phyloP scores from a whole-genome alignment of 2,797 vertebrate species.

The Rhyacichthys aspro region DNA sequence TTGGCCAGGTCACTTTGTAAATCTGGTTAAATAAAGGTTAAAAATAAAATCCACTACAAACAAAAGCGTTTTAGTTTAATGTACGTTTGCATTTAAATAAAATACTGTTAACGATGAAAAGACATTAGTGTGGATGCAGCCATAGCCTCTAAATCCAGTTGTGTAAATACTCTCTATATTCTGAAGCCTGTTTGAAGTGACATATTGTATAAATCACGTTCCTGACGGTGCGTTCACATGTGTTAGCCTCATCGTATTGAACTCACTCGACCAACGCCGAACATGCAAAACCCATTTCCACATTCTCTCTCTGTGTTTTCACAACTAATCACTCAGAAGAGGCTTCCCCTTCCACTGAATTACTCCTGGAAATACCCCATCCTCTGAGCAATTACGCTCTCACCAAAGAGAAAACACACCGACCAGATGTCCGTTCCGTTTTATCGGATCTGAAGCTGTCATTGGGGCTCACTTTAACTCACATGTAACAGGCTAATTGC shows the following conservation, averaged over 20 bases:
- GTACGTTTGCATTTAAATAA: no score
- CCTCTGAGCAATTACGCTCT: slow-evolving; percentile 38
- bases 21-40: no score
- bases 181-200: slow-evolving; percentile 18
- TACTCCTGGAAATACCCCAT: slow-evolving; percentile 49
- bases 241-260: slow-evolving; percentile 44
- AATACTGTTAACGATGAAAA: no score
- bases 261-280: slow-evolving; percentile 25
- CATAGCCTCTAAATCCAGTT: slow-evolving; percentile 12
- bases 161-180: slow-evolving; percentile 20
- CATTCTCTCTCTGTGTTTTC: slow-evolving; percentile 29
- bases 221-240: slow-evolving; percentile 34
- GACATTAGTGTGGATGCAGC: no score
- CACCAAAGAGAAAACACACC: slow-evolving; percentile 46
- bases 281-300: slow-evolving; percentile 45
- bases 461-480: slow-evolving; percentile 41
- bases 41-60: no score
- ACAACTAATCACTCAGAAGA: slow-evolving; percentile 37
- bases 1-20: no score
- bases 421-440: slow-evolving; percentile 59
- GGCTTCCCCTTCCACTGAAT: slow-evolving; percentile 30
- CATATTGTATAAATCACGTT: slow-evolving; percentile 36
- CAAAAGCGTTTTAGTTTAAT: no score
- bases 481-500: slow-evolving; percentile 42
- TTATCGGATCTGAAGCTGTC: slow-evolving; percentile 43